Evolutionary conservation across 2,797 vertebrate genomes (phyloP), one percentile per base, ranked within the genome.

Genomic region (Myotis planiceps): DNA sequence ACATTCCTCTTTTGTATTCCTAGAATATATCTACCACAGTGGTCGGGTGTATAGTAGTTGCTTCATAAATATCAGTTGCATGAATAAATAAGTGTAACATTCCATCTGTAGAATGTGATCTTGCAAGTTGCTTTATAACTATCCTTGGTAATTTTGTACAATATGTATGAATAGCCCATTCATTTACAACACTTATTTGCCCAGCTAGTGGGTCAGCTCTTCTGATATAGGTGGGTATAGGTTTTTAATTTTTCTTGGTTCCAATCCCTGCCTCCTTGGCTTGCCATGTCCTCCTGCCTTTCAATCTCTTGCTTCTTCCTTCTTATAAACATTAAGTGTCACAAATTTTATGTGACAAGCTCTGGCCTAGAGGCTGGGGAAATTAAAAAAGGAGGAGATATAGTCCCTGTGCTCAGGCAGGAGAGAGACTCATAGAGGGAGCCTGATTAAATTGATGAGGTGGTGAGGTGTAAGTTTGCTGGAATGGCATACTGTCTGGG

Each of bases 201-300:
- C 21, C 19, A 71, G 76, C 72, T 78, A 47, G 51, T 83, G 37
- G 66, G 78, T 90, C 23, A 60, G 47, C 21, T 84, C n/a, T 68
- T 93, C 58, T 85, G 79, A 89, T 68, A 55, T 79, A 83, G 51
- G 37, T 87, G 39, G 81, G 58, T 0, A 2, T 75, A n/a, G 19
- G 15, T 81, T 75, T 95, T 95, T 68, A 66, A 45, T 96, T 94
- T 96, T 69, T 97, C 29, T 91, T 88, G 66, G 75, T 84, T 91
- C 74, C 39, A 74, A 3, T 91, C 4, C 45, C 39, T 88, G 63
- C 25, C 29, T 92, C 69, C 72, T 92, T 90, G 69, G 69, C 65
- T 94, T 93, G 42, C 32, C 72, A 5, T 88, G 27, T 86, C 51
- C 13, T 93, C 21, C 6, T 96, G 27, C 25, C 27, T 97, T 95